Conservation (phyloP, 2,888 invertebrate species). For the Chrysolina americana region DNA sequence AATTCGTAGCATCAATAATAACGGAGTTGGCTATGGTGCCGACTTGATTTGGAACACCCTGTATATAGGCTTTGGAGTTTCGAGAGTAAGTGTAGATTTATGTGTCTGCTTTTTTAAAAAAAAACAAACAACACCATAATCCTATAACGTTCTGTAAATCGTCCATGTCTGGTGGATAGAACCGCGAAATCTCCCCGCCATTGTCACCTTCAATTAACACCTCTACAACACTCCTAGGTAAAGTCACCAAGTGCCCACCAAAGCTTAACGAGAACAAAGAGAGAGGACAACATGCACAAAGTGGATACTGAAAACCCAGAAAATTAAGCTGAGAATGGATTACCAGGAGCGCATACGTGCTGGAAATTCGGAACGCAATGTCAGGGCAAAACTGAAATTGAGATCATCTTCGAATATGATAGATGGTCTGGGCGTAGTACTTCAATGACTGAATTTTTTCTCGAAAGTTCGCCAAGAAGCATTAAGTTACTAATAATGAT, state of each 20-base stretch:
- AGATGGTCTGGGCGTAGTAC: too few species aligned
- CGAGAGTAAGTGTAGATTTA: too few species aligned
- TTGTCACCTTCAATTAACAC: neutral
- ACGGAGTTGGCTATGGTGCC: too few species aligned
- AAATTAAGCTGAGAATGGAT: neutral
- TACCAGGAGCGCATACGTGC: neutral
- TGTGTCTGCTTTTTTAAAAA: too few species aligned
- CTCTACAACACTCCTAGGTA: neutral
- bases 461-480: too few species aligned
- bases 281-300: neutral
- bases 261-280: neutral
- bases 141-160: neutral
- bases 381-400: neutral
- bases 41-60: too few species aligned
- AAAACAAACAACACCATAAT: too few species aligned
- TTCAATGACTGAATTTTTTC: too few species aligned
- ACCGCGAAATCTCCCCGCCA: neutral
- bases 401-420: too few species aligned
- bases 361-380: neutral
- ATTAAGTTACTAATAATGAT: too few species aligned
- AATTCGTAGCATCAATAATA: too few species aligned
- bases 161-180: neutral
- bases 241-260: neutral
- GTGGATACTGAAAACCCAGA: neutral
- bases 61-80: too few species aligned